Evolutionary conservation across 2,113 vertebrate species (phyloP), one percentile per base, ranked within the genome.

Genomic region (Austrofundulus limnaeus): DNA sequence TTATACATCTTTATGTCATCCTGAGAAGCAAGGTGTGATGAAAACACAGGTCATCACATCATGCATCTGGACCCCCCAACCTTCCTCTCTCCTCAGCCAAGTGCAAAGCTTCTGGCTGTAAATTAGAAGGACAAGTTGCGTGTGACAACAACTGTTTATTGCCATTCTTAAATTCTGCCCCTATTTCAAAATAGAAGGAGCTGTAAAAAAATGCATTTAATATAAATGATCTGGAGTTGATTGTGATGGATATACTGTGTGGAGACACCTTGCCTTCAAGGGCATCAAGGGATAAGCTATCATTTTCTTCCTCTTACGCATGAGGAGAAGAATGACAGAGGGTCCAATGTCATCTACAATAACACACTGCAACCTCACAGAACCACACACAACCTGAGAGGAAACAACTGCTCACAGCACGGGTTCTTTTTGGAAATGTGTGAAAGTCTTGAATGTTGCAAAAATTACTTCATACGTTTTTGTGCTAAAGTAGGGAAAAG

Each of bases 211-310:
- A 52, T 45, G 80, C 85, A 86, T 90, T 90, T 90, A 87, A 90
- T 89, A 90, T 89, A 90, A 92, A 91, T 92, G 86, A 92, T 91
- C 72, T 87, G 66, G 77, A 65, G 80, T 91, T 91, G 91, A 92
- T 92, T 92, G 89, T 91, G 91, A 92, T 92, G 87, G 89, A 92
- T 92, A 83, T 84, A 89, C 87, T 87, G 82, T 76, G 85, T 56
- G 83, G 84, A 90, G 87, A 91, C 88, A 91, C 88, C 83, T 89
- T 90, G 89, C 77, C 85, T 92, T 92, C 91, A 92, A 92, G 91
- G 92, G 84, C 92, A 91, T 84, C 5, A 58, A 84, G 84, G 85
- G 89, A 90, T 86, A 91, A 90, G 89, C 89, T 89, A 90, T 91
- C 88, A 91, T 90, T 92, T 88, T 92, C 83, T 78, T 82, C 79